phyloP scores from a whole-genome alignment of 2,797 vertebrate genomes.

The Gymnoscopelus microlampas region DNA sequence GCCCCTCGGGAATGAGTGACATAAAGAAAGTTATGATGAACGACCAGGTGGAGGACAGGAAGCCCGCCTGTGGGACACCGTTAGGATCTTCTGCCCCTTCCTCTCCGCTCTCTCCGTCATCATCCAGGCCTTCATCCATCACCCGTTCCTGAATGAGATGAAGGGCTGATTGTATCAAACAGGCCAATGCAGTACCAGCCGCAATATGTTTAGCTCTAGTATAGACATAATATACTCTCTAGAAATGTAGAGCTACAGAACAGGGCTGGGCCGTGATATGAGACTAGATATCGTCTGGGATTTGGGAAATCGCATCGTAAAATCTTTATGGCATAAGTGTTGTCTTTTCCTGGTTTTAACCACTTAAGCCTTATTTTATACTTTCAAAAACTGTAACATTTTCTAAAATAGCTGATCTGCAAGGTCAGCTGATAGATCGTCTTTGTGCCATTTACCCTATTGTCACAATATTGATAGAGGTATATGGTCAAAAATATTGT shows the following conservation, averaged over 20 bases:
- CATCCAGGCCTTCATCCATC: conserved; percentile 90
- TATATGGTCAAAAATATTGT: too few relatives aligned
- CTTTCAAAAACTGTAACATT: too few relatives aligned
- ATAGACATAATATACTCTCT: too few relatives aligned
- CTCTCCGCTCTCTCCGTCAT: conserved; percentile 82
- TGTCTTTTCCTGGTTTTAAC: not conserved
- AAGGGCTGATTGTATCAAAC: not conserved
- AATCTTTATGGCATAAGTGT: too few relatives aligned
- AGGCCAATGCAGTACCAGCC: not conserved
- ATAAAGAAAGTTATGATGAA: conserved; percentile 96
- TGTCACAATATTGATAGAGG: too few relatives aligned
- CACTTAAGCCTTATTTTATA: too few relatives aligned
- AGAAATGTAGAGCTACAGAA: too few relatives aligned
- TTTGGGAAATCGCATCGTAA: too few relatives aligned
- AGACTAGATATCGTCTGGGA: too few relatives aligned
- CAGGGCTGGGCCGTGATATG: too few relatives aligned
- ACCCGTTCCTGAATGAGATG: conserved; percentile 81
- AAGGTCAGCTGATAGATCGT: too few relatives aligned
- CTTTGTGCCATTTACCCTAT: too few relatives aligned
- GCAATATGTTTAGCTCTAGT: not conserved
- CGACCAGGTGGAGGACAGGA: conserved; percentile 93
- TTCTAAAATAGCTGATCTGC: not conserved
- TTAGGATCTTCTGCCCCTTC: conserved; percentile 83
- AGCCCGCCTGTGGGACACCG: conserved; percentile 81
- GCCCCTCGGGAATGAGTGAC: conserved; percentile 94